Evolutionary conservation across 2,797 vertebrate genomes (phyloP), one percentile per base, ranked within the genome.

Genomic region (Liparis tanakae): DNA sequence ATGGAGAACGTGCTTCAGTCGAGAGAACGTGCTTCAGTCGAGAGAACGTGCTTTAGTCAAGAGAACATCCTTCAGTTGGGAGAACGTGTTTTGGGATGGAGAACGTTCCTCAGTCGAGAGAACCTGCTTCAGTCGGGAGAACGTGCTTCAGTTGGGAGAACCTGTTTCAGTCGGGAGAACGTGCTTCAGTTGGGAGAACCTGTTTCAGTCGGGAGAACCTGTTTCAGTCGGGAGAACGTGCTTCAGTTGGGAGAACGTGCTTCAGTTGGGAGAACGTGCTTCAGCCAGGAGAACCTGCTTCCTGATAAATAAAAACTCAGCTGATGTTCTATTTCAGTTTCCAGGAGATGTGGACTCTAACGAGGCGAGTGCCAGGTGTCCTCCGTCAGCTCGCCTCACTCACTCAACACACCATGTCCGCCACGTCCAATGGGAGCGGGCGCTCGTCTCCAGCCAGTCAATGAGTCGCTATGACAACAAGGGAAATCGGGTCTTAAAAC

Each of bases 391-490:
- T 44, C 58, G 79, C 67, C 77, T 74, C 67, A 51, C 72, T 85
- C 80, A 58, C 78, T 84, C 79, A 67, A 75, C 76, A 57, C 63
- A 51, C 80, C 84, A 85, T 78, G 77, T 88, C 83, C 75, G 78
- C 72, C 77, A 57, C 72, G 6, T 81, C 82, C 71, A 80, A 70
- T 80, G 67, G 80, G 76, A 76, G 71, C 12, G 1, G 41, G 74
- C 10, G 34, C 78, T 51, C 58, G 44, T 54, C 65, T 76, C 50
- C 25, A 79, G 71, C 57, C 73, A 72, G 65, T 78, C 81, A 74
- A 62, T 65, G 85, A 75, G 89, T 88, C 22, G 70, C 90, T 81
- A 90, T 91, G 86, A 89, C 89, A 85, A 91, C 88, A 79, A 56
- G 78, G 70, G 22, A 58, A 84, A 82, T 71, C 3, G 43, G 60